phyloP scores from a whole-genome alignment of 2,113 vertebrate species.

The Trematomus loennbergii region DNA sequence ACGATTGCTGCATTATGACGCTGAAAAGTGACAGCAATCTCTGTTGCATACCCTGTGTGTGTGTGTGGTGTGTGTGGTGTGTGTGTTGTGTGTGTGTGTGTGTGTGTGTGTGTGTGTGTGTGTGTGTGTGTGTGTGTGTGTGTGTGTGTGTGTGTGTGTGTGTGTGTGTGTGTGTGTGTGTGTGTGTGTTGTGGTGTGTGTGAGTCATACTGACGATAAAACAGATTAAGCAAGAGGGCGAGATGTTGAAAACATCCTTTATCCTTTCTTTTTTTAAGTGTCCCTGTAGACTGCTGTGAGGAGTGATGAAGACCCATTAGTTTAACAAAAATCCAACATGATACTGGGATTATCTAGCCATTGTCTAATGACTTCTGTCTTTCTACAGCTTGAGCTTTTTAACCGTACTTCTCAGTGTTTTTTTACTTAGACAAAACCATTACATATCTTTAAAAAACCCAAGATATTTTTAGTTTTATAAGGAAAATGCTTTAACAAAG shows the following conservation, averaged over 20 bases:
- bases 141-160: conserved; percentile 17
- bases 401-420: too few species aligned
- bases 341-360: conserved; percentile 38
- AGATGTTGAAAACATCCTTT: not conserved
- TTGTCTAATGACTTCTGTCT: conserved; percentile 26
- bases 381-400: too few species aligned
- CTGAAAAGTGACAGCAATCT: too few species aligned
- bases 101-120: conserved; percentile 17
- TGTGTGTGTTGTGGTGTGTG: not conserved
- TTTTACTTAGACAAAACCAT: too few species aligned
- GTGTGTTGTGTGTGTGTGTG: not conserved
- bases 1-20: too few species aligned
- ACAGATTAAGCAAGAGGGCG: conserved; percentile 22
- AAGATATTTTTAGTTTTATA: too few species aligned
- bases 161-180: conserved; percentile 10
- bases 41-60: not conserved
- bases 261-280: conserved; percentile 19
- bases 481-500: too few species aligned
- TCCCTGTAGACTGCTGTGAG: conserved; percentile 16
- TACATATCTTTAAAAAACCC: too few species aligned
- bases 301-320: not conserved
- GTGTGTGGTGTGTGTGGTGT: not conserved
- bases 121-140: not conserved
- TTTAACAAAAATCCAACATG: conserved; percentile 23
- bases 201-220: conserved; percentile 7